Evolutionary conservation across 37 sponge, comb jelly and placozoan species (phyloP).

Genomic region (Aphrocallistes beatrix): DNA sequence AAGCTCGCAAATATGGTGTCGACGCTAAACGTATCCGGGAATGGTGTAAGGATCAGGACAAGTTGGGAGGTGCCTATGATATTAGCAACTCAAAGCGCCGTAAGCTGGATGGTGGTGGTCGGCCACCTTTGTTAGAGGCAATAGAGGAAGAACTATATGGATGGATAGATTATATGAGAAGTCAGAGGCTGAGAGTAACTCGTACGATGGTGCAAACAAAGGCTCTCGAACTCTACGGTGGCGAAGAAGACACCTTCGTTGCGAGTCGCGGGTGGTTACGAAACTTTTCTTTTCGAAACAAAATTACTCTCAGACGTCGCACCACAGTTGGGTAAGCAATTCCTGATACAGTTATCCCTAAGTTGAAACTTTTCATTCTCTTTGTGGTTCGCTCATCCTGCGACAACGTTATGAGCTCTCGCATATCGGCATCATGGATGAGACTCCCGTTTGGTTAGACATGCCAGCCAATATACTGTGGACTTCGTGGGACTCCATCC

Average conservation of each 20-base stretch:
- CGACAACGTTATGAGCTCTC: neutral
- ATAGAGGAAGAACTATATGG: neutral
- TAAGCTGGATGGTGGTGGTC: neutral
- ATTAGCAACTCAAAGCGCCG: neutral
- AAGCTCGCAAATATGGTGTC: slow-evolving; percentile 5
- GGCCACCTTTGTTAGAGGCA: neutral
- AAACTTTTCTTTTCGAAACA: slow-evolving; percentile 26
- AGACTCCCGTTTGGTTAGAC: slow-evolving; percentile 49
- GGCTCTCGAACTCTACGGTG: neutral
- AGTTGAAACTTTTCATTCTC: slow-evolving; percentile 19
- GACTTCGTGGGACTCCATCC: slow-evolving; percentile 29
- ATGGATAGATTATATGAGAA: neutral
- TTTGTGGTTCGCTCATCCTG: neutral
- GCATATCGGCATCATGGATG: slow-evolving; percentile 35
- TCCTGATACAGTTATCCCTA: slow-evolving; percentile 27
- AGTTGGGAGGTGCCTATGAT: neutral
- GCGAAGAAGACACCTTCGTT: neutral
- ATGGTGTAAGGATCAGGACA: slow-evolving; percentile 13
- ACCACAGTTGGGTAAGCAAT: slow-evolving; percentile 36
- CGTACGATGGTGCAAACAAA: neutral
- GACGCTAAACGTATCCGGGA: slow-evolving; percentile 20
- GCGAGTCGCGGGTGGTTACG: neutral
- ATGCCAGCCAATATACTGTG: slow-evolving; percentile 44
- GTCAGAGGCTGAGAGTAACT: neutral
- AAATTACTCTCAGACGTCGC: slow-evolving; percentile 23